Percentiles rank a stretch among this genome's conserved stretches.
These are phyloP conservation scores for Lophotis ruficrista DNA, from an alignment of 2,113 vertebrate genomes.

Conservation along the genomic window DNA sequence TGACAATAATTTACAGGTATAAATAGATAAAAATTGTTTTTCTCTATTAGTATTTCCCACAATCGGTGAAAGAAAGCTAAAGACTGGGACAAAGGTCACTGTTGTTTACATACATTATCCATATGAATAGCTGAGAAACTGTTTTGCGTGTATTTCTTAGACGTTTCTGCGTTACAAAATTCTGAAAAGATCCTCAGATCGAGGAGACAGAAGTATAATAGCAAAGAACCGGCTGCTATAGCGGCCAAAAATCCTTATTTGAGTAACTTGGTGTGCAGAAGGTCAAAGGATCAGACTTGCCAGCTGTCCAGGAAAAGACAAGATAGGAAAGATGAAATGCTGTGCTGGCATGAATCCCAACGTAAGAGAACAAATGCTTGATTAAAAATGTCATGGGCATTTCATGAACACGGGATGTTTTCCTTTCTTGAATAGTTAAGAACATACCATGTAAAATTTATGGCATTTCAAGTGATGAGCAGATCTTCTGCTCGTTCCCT, in stretches of 20 bases:
- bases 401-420: background rate
- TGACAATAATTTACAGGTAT: background rate
- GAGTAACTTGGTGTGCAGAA: background rate
- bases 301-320: background rate
- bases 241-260: background rate
- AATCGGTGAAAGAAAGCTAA: background rate
- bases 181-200: background rate
- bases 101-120: background rate
- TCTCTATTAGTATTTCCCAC: background rate
- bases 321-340: background rate
- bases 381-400: background rate
- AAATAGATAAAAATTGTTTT: background rate
- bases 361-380: background rate
- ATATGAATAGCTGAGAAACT: background rate
- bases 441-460: background rate
- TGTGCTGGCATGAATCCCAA: background rate
- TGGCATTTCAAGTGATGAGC: background rate
- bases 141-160: rapidly evolving
- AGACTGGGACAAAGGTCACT: background rate
- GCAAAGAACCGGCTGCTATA: background rate
- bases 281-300: background rate
- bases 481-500: background rate
- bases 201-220: background rate
- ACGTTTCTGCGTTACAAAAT: rapidly evolving
- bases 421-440: background rate